These are phyloP conservation scores for Cheracebus regulus DNA, from an alignment of 2,797 vertebrate genomes.

Conservation along the genomic window DNA sequence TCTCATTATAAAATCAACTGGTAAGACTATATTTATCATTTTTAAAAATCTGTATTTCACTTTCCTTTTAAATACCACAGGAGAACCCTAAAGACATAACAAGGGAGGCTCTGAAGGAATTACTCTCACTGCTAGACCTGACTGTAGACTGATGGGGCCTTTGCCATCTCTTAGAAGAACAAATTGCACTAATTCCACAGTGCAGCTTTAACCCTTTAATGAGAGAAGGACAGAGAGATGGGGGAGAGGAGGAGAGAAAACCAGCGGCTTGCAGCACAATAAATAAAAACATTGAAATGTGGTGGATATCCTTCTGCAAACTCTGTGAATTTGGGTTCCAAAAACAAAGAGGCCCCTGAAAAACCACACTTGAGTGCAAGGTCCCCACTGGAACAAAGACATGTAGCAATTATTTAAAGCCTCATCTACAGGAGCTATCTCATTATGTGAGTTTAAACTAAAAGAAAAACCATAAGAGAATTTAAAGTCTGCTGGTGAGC, in stretches of 20 bases:
- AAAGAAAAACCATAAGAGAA: not conserved
- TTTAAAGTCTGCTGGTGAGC: not conserved
- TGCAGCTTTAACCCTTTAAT: not conserved
- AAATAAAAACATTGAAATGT: not conserved
- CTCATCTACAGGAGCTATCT: not conserved
- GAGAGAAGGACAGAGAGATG: not conserved
- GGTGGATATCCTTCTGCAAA: not conserved
- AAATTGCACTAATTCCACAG: not conserved
- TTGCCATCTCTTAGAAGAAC: not conserved
- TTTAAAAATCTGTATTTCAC: not conserved
- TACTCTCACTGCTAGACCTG: not conserved
- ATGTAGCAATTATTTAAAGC: not conserved
- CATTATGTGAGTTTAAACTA: not conserved
- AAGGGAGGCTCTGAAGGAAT: constrained; percentile 9
- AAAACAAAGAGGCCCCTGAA: not conserved
- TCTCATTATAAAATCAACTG: constrained; percentile 35
- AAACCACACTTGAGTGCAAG: not conserved
- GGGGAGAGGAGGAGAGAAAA: not conserved
- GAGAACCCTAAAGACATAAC: not conserved
- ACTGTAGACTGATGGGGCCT: not conserved
- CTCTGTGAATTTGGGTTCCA: not conserved
- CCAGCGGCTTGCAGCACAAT: not conserved
- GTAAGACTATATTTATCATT: constrained; percentile 49
- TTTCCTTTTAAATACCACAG: constrained; percentile 68
- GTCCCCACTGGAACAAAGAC: not conserved